phyloP scores from a whole-genome alignment of 2,888 invertebrate species.

The Aspidiotus destructor region DNA sequence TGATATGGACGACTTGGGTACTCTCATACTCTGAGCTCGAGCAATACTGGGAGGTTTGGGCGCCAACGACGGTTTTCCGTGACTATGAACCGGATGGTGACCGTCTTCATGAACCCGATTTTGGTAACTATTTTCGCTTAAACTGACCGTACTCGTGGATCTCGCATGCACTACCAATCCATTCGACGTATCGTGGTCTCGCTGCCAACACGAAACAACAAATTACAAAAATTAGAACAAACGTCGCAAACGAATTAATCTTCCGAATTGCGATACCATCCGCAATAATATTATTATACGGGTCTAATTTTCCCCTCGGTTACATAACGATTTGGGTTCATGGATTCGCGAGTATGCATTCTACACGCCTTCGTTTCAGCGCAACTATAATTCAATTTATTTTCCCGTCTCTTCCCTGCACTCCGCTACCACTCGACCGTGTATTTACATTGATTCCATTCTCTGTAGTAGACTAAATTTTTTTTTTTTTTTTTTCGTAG shows the following conservation, averaged over 20 bases:
- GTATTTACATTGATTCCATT: too few relatives aligned
- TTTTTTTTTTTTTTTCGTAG: too few relatives aligned
- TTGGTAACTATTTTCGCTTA: constrained; percentile 28
- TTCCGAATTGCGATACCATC: too few relatives aligned
- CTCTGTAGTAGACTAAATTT: too few relatives aligned
- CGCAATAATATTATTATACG: too few relatives aligned
- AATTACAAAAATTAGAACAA: background rate
- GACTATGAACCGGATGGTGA: constrained; percentile 42
- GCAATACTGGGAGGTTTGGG: constrained; percentile 63
- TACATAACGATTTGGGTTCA: too few relatives aligned
- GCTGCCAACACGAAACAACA: constrained; percentile 3
- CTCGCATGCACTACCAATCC: constrained; percentile 13
- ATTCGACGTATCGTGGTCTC: constrained; percentile 18
- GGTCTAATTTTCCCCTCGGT: too few relatives aligned
- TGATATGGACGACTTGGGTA: constrained; percentile 59
- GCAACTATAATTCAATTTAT: too few relatives aligned
- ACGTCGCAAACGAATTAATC: constrained; percentile 5
- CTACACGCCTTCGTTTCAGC: too few relatives aligned
- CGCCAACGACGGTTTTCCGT: constrained; percentile 73
- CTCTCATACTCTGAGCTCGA: constrained; percentile 74
- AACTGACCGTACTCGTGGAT: constrained; percentile 23
- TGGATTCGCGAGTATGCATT: too few relatives aligned
- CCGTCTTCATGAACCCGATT: constrained; percentile 36
- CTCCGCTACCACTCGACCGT: too few relatives aligned
- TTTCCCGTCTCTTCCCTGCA: too few relatives aligned